Evolutionary conservation across 2,888 invertebrate species (phyloP), one percentile per base, ranked within the genome.

Genomic region (Melikaiella ostensackeni): DNA sequence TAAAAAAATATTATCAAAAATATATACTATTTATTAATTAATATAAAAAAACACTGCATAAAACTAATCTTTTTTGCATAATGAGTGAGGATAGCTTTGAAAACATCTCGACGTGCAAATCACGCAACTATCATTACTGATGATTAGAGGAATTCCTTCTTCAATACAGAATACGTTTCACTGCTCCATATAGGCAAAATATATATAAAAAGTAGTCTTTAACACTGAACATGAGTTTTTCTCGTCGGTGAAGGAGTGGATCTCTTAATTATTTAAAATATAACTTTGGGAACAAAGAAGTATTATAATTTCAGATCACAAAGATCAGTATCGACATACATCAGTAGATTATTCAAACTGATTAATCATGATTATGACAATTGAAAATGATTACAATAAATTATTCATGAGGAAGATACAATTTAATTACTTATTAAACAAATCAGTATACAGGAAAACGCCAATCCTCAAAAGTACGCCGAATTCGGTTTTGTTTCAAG

Each of bases 61-160:
- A 46, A n/a, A 46, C n/a, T 46, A 2, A 46, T 46, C n/a, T n/a
- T 7, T 46, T 46, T n/a, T 19, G 0, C 13, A 46, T 2, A n/a
- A n/a, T 46, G 7, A 46, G 46, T 19, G 7, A 8, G 7, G n/a
- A 46, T 6, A 7, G 7, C 62, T 35, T 30, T 62, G 33, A 62
- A n/a, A 62, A 33, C 16, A 62, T 35, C 35, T 62, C n/a, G n/a
- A 35, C 33, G n/a, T 33, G 33, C 30, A 33, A 62, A 62, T 62
- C 16, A 13, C 16, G 61, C 38, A 38, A 13, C 61, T 6, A 30
- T 11, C 4, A 24, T 24, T 59, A 24, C 2, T 19, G 6, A 7
- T 61, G 24, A 59, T 16, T 16, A 21, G 13, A 59, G 5, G 13
- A 16, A 59, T 24, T 9, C 59, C 4, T 59, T 16, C 0, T 27